These are phyloP conservation scores for Psophia crepitans DNA, from an alignment of 2,113 vertebrate species.

Conservation along the genomic window DNA sequence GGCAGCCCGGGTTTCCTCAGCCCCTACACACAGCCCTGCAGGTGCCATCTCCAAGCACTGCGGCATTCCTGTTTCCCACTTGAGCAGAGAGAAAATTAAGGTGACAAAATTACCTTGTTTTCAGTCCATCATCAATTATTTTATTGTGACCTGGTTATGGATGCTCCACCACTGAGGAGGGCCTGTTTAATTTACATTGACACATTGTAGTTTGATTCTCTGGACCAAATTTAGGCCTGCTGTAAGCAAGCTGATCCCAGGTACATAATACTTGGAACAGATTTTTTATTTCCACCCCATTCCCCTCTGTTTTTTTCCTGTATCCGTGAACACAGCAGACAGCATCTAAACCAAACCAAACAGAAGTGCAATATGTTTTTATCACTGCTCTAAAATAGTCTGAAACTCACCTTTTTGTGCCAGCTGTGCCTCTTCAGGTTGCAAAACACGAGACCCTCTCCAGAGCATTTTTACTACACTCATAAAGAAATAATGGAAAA, in stretches of 20 bases:
- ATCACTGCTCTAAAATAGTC: background rate
- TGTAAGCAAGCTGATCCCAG: background rate
- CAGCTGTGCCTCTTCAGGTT: background rate
- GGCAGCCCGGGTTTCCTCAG: background rate
- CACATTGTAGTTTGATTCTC: background rate
- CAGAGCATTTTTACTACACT: background rate
- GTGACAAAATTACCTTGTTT: background rate
- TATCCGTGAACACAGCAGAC: background rate
- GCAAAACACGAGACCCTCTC: background rate
- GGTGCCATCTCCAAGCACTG: slow-evolving; percentile 52
- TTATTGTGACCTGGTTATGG: background rate
- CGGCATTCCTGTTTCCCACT: slow-evolving; percentile 59
- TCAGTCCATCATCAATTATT: background rate
- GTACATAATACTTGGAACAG: background rate
- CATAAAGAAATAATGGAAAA: background rate
- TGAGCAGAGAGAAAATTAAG: slow-evolving; percentile 61
- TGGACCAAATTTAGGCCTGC: background rate
- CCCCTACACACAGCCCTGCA: background rate
- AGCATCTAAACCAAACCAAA: background rate
- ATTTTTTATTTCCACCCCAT: background rate
- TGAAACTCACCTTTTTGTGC: background rate
- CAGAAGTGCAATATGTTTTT: background rate
- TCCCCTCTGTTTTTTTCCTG: background rate
- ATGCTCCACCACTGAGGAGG: background rate
- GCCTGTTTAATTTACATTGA: background rate